phyloP scores from a whole-genome alignment of 1,140 invertebrate species.

The Neodiprion lecontei region DNA sequence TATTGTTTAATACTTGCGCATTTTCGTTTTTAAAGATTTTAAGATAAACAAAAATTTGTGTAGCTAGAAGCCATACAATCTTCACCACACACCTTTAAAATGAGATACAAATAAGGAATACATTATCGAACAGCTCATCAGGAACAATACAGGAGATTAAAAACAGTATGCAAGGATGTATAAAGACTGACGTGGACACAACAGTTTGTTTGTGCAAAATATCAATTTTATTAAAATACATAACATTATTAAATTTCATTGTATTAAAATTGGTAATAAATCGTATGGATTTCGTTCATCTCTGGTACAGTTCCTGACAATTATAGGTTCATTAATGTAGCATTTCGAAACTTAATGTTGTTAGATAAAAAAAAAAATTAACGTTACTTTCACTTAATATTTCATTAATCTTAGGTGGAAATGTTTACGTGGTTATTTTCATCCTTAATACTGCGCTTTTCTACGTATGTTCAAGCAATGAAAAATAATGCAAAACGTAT shows the following conservation, averaged over 20 bases:
- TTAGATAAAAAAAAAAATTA: conserved; percentile 17
- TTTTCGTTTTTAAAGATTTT: too few species aligned
- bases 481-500: too few species aligned
- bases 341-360: conserved; percentile 9
- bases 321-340: conserved; percentile 6
- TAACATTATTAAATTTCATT: conserved; percentile 47
- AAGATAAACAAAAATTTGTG: too few species aligned
- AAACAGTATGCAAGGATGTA: conserved; percentile 44
- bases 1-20: too few species aligned
- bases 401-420: neutral
- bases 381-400: neutral
- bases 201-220: conserved; percentile 53
- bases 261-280: conserved; percentile 30
- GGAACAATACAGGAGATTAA: conserved; percentile 52
- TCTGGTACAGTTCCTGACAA: conserved; percentile 47
- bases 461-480: neutral
- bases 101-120: too few species aligned
- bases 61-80: too few species aligned
- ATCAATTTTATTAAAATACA: conserved; percentile 60
- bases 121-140: conserved; percentile 25
- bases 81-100: too few species aligned
- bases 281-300: conserved; percentile 28
- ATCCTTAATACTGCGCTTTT: neutral
- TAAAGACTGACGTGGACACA: conserved; percentile 57
- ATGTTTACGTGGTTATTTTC: neutral